Evolutionary conservation across 2,113 vertebrate genomes (phyloP).

Genomic region (Rhipidura dahli): DNA sequence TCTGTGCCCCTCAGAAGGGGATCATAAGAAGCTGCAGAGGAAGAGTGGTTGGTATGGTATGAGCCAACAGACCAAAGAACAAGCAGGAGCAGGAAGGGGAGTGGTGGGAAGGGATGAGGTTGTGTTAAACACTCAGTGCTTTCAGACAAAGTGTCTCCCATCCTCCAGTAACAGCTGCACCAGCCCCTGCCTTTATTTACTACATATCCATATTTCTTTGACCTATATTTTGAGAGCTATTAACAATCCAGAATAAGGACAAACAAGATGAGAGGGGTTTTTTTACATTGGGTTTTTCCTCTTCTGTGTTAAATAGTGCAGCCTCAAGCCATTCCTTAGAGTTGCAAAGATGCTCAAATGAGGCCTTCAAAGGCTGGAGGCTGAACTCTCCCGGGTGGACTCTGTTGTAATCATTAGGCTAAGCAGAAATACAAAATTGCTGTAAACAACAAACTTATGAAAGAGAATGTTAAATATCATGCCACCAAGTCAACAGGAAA

Average conservation of each 20-base stretch:
- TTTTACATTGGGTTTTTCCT: neutral
- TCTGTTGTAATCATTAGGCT: slow-evolving; percentile 59
- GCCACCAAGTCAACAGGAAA: slow-evolving; percentile 63
- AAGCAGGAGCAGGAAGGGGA: neutral
- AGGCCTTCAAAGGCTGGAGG: slow-evolving; percentile 49
- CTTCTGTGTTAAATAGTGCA: neutral
- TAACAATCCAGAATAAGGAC: neutral
- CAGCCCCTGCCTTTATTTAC: neutral
- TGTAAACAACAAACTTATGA: slow-evolving; percentile 49
- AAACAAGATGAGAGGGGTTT: neutral
- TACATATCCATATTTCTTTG: neutral
- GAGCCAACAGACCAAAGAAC: neutral
- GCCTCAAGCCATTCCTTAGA: slow-evolving; percentile 4
- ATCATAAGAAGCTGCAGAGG: neutral
- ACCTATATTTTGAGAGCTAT: slow-evolving; percentile 12
- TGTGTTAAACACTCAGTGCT: neutral
- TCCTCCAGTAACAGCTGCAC: neutral
- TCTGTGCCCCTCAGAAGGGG: neutral
- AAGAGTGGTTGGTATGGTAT: neutral
- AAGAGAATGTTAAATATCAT: slow-evolving; percentile 43
- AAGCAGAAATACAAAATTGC: slow-evolving; percentile 58
- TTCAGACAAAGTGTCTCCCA: neutral
- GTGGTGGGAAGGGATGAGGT: neutral
- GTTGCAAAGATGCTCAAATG: slow-evolving; percentile 19
- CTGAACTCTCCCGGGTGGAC: slow-evolving; percentile 57